Evolutionary conservation across 2,797 vertebrate genomes (phyloP).

Genomic region (Graptemys geographica): DNA sequence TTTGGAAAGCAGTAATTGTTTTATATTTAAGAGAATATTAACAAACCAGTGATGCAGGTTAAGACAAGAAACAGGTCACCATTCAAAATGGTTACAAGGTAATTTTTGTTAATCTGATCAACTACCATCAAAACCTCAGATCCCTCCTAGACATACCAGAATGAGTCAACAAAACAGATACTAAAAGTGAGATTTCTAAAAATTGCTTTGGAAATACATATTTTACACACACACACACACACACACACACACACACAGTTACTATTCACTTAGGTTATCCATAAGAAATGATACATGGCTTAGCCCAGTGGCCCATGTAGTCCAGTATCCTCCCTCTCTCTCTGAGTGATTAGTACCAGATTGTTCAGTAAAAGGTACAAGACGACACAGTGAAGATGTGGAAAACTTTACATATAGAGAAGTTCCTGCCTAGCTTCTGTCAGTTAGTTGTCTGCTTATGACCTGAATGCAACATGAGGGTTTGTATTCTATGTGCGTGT

Average conservation of each 20-base stretch:
- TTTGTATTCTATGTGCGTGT: no score
- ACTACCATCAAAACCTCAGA: not conserved
- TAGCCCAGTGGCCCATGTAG: not conserved
- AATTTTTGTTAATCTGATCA: not conserved
- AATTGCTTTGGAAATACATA: not conserved
- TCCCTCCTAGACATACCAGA: not conserved
- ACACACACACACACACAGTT: not conserved
- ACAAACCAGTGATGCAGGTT: accelerated
- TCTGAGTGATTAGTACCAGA: not conserved
- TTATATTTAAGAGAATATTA: not conserved
- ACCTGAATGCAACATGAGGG: not conserved
- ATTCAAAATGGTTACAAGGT: not conserved
- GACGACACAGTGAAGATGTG: not conserved
- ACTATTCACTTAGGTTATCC: not conserved
- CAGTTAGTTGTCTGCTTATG: not conserved
- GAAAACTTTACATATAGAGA: accelerated
- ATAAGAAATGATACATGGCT: not conserved
- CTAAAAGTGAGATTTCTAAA: not conserved
- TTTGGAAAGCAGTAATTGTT: not conserved
- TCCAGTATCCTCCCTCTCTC: not conserved
- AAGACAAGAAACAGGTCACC: not conserved
- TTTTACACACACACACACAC: not conserved
- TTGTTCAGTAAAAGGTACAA: not conserved
- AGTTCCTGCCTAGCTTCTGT: not conserved
- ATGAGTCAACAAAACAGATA: not conserved